Evolutionary conservation across 2,113 vertebrate species (phyloP).

Genomic region (Anas platyrhynchos): DNA sequence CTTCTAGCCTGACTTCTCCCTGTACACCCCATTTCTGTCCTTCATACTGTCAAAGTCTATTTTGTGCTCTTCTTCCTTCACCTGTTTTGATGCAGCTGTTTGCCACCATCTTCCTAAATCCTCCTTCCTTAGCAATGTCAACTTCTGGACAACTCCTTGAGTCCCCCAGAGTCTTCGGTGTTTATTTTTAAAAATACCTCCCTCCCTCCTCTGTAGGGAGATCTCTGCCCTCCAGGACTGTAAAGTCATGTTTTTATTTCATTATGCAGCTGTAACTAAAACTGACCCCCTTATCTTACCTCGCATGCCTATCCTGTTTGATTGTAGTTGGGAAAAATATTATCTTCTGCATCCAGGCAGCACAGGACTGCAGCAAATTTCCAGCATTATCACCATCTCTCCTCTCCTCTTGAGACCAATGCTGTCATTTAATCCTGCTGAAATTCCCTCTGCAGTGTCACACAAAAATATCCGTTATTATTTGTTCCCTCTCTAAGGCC

Average conservation of each 20-base stretch:
- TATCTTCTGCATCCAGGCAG: background rate
- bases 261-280: background rate
- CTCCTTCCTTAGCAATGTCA: background rate
- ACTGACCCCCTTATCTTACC: background rate
- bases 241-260: background rate
- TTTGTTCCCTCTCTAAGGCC: background rate
- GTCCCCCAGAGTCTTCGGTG: background rate
- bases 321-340: background rate
- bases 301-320: background rate
- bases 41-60: background rate
- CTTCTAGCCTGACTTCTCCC: background rate
- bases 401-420: background rate
- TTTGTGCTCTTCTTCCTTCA: background rate
- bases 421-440: slow-evolving; percentile 36
- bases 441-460: background rate
- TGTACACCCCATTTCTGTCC: background rate
- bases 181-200: background rate
- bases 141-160: background rate
- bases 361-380: background rate
- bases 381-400: background rate
- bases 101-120: background rate
- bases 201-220: background rate
- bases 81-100: background rate
- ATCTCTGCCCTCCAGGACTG: background rate
- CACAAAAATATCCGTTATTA: background rate